A percentile compares a stretch with the other conserved stretches of the same genome.
These are phyloP conservation scores for Macrosiphum euphorbiae DNA, from an alignment of 2,888 invertebrate species.

Conservation along the genomic window DNA sequence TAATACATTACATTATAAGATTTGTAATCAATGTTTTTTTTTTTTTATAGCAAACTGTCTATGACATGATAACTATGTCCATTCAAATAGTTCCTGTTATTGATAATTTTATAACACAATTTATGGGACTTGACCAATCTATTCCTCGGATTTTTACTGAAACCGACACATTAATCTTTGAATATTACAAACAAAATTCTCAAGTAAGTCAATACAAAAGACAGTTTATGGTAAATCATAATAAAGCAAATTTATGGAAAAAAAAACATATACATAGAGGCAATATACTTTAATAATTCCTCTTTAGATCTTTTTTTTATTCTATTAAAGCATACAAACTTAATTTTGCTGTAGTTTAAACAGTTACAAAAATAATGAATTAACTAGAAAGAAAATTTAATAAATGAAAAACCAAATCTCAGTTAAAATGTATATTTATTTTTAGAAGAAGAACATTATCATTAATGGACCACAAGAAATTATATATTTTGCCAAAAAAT, in stretches of 20 bases:
- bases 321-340: not conserved
- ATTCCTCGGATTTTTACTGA: constrained; percentile 22
- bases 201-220: constrained; percentile 17
- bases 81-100: constrained; percentile 55
- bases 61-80: constrained; percentile 49
- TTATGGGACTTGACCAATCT: constrained; percentile 19
- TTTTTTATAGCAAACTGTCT: constrained; percentile 50
- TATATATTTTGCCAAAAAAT: constrained; percentile 27
- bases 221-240: not conserved
- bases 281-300: not conserved
- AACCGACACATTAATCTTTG: constrained; percentile 25
- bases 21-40: not conserved
- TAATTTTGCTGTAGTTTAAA: not conserved
- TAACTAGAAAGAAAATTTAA: not conserved
- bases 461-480: constrained; percentile 52
- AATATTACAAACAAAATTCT: constrained; percentile 9
- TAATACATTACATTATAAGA: not conserved
- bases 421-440: constrained; percentile 21
- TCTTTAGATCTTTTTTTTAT: not conserved
- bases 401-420: not conserved
- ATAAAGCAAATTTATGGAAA: not conserved
- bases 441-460: constrained; percentile 53
- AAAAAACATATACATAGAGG: not conserved
- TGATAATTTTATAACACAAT: constrained; percentile 43
- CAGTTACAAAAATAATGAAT: not conserved